A percentile compares a stretch with the other conserved stretches of the same genome.
Conservation (phyloP, 2,113 vertebrate species). For the Tragulus kanchil region DNA sequence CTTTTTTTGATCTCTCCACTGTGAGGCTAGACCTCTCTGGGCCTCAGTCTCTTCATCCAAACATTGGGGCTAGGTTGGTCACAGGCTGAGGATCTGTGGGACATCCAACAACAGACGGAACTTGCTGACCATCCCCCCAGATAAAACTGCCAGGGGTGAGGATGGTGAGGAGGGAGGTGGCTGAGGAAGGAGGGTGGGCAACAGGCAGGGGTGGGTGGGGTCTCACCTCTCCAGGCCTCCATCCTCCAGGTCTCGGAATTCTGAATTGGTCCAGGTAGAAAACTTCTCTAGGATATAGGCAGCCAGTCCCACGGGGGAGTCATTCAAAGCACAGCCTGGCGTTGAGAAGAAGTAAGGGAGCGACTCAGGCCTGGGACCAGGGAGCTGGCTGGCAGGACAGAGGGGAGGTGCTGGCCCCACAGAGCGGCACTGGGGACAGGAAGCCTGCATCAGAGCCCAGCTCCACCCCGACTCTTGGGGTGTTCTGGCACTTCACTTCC, state of each 20-base stretch:
- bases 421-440: rapidly evolving
- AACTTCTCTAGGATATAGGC: conserved; percentile 91
- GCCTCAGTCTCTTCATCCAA: background rate
- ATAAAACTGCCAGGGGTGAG: background rate
- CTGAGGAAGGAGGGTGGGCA: background rate
- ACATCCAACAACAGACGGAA: background rate
- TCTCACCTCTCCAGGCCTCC: conserved; percentile 88
- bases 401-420: too few relatives aligned
- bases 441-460: background rate
- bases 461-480: background rate
- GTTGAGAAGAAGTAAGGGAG: background rate
- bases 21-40: background rate
- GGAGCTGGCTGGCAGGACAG: background rate
- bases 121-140: background rate
- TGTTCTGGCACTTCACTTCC: background rate
- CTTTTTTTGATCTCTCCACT: background rate
- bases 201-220: rapidly evolving
- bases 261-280: conserved; percentile 86
- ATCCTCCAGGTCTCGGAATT: conserved; percentile 86
- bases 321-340: conserved; percentile 88
- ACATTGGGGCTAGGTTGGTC: background rate
- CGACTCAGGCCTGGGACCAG: background rate
- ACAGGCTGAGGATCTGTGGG: background rate
- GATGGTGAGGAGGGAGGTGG: background rate
- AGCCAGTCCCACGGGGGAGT: conserved; percentile 90